phyloP scores from a whole-genome alignment of 2,797 vertebrate species.

The Coregonus suidteri region DNA sequence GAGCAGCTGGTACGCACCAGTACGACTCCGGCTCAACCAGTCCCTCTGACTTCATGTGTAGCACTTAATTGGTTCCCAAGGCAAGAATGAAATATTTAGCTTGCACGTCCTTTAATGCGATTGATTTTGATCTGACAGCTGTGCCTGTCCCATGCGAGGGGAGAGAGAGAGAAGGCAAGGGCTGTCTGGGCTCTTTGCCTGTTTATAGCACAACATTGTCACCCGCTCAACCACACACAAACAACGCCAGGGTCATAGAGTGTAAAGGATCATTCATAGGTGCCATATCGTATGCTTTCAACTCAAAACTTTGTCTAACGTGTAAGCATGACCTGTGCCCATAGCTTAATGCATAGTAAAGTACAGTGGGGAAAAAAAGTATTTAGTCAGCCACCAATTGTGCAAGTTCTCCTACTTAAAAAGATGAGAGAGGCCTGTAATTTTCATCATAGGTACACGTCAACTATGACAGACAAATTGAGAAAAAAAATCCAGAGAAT shows the following conservation, averaged over 20 bases:
- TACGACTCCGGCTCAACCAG: slow-evolving; percentile 80
- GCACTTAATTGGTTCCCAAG: slow-evolving; percentile 84
- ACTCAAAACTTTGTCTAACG: slow-evolving; percentile 63
- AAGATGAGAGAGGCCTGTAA: too few relatives aligned
- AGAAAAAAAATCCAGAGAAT: too few relatives aligned
- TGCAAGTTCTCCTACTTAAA: too few relatives aligned
- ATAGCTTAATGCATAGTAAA: not conserved
- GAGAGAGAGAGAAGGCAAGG: slow-evolving; percentile 60
- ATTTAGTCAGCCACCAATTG: too few relatives aligned
- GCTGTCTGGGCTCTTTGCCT: slow-evolving; percentile 77
- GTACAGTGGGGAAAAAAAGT: too few relatives aligned
- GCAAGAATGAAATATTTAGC: slow-evolving; percentile 84
- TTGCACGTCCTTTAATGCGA: slow-evolving; percentile 81
- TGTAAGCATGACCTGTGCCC: not conserved
- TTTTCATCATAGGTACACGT: too few relatives aligned
- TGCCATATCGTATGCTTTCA: slow-evolving; percentile 78
- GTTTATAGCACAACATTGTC: slow-evolving; percentile 67
- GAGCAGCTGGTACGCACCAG: slow-evolving; percentile 81
- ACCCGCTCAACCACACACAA: slow-evolving; percentile 73
- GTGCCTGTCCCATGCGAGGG: slow-evolving; percentile 78
- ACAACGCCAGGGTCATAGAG: slow-evolving; percentile 70
- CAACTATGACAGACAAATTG: too few relatives aligned
- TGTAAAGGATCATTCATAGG: slow-evolving; percentile 74
- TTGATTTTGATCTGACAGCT: slow-evolving; percentile 84
- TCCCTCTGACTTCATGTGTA: slow-evolving; percentile 81